Percentiles rank a stretch among this genome's conserved stretches.
These are phyloP conservation scores for Crypturellus undulatus DNA, from an alignment of 2,113 vertebrate species.

Conservation along the genomic window DNA sequence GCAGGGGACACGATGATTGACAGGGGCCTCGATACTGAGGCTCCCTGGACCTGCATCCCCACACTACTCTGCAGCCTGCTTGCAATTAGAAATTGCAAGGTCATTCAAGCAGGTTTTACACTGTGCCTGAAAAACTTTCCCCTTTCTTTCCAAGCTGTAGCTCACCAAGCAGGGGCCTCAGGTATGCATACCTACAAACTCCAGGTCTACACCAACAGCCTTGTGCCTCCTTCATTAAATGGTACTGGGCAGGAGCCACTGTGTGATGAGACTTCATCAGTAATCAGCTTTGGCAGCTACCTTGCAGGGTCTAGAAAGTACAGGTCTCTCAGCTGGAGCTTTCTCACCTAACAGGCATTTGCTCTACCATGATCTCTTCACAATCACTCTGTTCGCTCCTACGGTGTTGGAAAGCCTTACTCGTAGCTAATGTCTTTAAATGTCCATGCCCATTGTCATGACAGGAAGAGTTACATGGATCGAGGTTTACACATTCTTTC, in stretches of 20 bases:
- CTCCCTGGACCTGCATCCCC: too few relatives aligned
- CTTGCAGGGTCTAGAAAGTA: not conserved
- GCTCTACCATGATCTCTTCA: too few relatives aligned
- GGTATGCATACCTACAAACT: accelerated
- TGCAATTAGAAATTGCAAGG: not conserved
- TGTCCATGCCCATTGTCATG: too few relatives aligned
- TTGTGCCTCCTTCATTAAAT: not conserved
- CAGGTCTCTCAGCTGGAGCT: not conserved
- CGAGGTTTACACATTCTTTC: not conserved
- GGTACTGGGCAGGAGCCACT: not conserved
- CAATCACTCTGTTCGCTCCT: too few relatives aligned
- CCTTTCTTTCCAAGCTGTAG: not conserved
- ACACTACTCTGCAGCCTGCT: not conserved
- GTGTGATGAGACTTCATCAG: not conserved
- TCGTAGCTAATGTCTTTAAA: too few relatives aligned
- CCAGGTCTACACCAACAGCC: not conserved
- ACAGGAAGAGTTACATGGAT: not conserved
- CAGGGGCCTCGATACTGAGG: too few relatives aligned
- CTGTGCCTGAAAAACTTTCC: not conserved
- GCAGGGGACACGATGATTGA: too few relatives aligned
- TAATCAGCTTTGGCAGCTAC: not conserved
- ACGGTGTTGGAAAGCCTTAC: too few relatives aligned
- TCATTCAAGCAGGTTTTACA: not conserved
- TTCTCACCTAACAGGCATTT: not conserved
- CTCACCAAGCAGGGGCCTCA: not conserved